Evolutionary conservation across 2,888 invertebrate genomes (phyloP).

Genomic region (Conchocele bisecta): DNA sequence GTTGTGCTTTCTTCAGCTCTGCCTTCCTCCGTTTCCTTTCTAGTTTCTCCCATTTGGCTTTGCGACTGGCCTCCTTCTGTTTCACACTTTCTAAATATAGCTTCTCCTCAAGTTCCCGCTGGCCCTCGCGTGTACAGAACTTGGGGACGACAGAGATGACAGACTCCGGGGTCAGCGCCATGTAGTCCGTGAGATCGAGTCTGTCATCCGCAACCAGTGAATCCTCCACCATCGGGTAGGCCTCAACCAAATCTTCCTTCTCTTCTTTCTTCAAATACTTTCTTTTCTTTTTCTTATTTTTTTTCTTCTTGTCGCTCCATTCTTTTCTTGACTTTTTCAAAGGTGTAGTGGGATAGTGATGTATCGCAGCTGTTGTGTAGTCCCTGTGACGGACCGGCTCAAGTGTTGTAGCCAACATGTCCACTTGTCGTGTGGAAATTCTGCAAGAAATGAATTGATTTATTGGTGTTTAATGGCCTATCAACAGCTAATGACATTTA

Average conservation of each 20-base stretch:
- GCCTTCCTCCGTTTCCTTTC: not conserved
- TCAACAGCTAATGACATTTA: too few species aligned
- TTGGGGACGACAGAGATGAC: constrained; percentile 7
- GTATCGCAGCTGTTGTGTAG: constrained; percentile 68
- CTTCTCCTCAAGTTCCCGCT: constrained; percentile 2
- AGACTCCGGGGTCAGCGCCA: constrained; percentile 50
- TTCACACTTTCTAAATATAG: too few species aligned
- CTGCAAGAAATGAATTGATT: constrained; percentile 59
- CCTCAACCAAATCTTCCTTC: not conserved
- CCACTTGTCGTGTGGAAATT: constrained; percentile 74
- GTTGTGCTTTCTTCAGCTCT: not conserved
- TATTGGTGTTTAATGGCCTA: too few species aligned
- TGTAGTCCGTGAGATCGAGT: constrained; percentile 14
- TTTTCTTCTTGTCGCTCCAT: constrained; percentile 27
- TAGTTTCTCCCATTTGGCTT: too few species aligned
- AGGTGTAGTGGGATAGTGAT: constrained; percentile 72
- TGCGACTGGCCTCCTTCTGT: too few species aligned
- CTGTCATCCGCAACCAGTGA: constrained; percentile 28
- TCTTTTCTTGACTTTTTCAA: constrained; percentile 51
- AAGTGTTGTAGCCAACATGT: constrained; percentile 76
- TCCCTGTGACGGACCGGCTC: constrained; percentile 79
- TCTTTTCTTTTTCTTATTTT: constrained; percentile 37
- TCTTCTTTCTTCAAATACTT: constrained; percentile 12
- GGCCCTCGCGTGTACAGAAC: constrained; percentile 1
- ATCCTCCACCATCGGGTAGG: constrained; percentile 5